A percentile compares a stretch with the other conserved stretches of the same genome.
These are phyloP conservation scores for Mycetomoellerius zeteki DNA, from an alignment of 1,140 invertebrate genomes.

Conservation along the genomic window DNA sequence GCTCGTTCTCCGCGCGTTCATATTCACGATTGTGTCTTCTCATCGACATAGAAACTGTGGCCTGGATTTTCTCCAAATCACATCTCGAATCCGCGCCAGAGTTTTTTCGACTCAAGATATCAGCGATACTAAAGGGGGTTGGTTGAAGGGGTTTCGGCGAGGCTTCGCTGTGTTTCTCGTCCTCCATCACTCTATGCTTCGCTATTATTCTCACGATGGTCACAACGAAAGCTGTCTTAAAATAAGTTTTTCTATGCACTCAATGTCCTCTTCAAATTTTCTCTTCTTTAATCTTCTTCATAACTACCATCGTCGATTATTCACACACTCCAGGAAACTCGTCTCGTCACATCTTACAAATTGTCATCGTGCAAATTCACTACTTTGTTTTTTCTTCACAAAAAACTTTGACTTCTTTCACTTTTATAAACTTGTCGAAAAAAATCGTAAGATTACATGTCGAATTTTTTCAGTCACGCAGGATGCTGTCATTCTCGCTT, in stretches of 20 bases:
- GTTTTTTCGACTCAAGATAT: slow-evolving; percentile 83
- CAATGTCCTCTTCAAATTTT: not conserved
- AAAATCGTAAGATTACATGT: not conserved
- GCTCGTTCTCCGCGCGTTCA: slow-evolving; percentile 59
- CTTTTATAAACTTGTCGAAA: not conserved
- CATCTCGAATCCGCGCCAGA: slow-evolving; percentile 71
- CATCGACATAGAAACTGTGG: slow-evolving; percentile 25
- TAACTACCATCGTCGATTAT: not conserved
- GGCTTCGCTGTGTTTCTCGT: slow-evolving; percentile 72
- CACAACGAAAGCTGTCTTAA: not conserved
- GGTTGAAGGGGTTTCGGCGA: slow-evolving; percentile 83
- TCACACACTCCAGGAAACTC: slow-evolving; percentile 13
- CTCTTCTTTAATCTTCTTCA: not conserved
- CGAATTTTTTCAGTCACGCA: not conserved
- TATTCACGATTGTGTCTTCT: slow-evolving; percentile 59
- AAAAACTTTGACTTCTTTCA: not conserved
- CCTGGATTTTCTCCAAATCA: slow-evolving; percentile 70
- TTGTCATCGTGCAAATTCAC: slow-evolving; percentile 1
- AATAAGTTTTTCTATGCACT: not conserved
- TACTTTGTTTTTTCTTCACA: not conserved
- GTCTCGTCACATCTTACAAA: slow-evolving; percentile 39
- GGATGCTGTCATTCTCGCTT: not conserved
- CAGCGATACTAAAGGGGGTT: slow-evolving; percentile 85
- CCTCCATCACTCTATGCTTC: slow-evolving; percentile 66
- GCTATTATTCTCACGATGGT: not conserved